Conservation (phyloP, 2,797 vertebrate genomes). For the Heterohyrax brucei region DNA sequence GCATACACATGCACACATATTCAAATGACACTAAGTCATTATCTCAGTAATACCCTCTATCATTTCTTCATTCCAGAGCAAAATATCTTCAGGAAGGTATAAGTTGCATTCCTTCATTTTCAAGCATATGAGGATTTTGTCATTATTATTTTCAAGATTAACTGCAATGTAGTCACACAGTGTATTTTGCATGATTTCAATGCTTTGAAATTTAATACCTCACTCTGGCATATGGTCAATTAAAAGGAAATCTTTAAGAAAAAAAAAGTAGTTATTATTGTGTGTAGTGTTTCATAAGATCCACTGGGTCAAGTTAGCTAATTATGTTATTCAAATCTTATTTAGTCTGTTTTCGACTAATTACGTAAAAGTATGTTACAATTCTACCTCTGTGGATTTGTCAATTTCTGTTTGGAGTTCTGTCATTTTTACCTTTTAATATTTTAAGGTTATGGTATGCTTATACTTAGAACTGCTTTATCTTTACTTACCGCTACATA, state of each 20-base stretch:
- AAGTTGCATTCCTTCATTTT: background rate
- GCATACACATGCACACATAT: too few relatives aligned
- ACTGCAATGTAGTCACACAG: background rate
- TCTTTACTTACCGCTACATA: background rate
- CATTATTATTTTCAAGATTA: conserved; percentile 8
- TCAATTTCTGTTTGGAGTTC: background rate
- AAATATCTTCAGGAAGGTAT: background rate
- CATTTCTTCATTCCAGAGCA: too few relatives aligned
- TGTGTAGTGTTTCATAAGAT: background rate
- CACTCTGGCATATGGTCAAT: background rate
- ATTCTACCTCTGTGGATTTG: background rate
- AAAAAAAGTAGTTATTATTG: background rate
- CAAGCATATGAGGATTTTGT: background rate
- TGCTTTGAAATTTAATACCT: conserved; percentile 29
- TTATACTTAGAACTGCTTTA: conserved; percentile 14
- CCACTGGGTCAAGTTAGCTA: background rate
- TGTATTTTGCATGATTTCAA: background rate
- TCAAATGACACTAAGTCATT: background rate
- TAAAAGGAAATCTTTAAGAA: background rate
- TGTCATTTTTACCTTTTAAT: background rate
- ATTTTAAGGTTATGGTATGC: background rate
- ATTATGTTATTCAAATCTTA: background rate
- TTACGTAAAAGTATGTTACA: background rate
- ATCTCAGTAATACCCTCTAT: background rate
- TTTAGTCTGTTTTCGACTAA: background rate